Percentiles rank a stretch among this genome's conserved stretches.
These are phyloP conservation scores for Pygmarrhopalites habei DNA, from an alignment of 1,140 invertebrate species.

Conservation along the genomic window DNA sequence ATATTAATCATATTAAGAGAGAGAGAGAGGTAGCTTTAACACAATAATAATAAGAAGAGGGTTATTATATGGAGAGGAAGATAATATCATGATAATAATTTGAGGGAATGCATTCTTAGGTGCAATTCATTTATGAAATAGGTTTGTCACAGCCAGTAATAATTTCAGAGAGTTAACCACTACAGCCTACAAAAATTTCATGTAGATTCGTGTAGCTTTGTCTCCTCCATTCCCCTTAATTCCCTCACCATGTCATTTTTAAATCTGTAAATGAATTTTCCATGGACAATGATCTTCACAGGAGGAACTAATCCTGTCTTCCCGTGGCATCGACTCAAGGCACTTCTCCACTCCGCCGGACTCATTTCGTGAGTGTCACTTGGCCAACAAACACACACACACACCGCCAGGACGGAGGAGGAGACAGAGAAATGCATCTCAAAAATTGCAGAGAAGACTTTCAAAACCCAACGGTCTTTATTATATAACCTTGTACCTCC, in stretches of 20 bases:
- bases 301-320: conserved; percentile 46
- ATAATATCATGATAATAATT: too few relatives aligned
- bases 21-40: too few relatives aligned
- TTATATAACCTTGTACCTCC: background rate
- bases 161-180: too few relatives aligned
- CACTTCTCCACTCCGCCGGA: conserved; percentile 44
- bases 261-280: conserved; percentile 2
- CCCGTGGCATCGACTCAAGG: conserved; percentile 63
- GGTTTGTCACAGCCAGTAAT: too few relatives aligned
- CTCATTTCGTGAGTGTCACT: conserved; percentile 18
- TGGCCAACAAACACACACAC: background rate
- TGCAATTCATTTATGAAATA: too few relatives aligned
- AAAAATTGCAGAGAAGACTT: too few relatives aligned
- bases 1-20: too few relatives aligned
- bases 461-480: background rate
- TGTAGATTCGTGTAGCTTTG: conserved; percentile 12
- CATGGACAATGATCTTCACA: conserved; percentile 7
- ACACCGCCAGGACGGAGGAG: background rate
- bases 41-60: too few relatives aligned
- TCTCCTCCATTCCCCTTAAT: conserved; percentile 60
- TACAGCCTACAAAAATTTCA: too few relatives aligned
- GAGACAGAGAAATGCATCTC: background rate
- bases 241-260: too few relatives aligned
- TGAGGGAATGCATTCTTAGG: too few relatives aligned
- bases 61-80: too few relatives aligned